A percentile compares a stretch with the other conserved stretches of the same genome.
These are phyloP conservation scores for Microctenopoma lineatum DNA, from an alignment of 2,797 vertebrate genomes.

Conservation along the genomic window DNA sequence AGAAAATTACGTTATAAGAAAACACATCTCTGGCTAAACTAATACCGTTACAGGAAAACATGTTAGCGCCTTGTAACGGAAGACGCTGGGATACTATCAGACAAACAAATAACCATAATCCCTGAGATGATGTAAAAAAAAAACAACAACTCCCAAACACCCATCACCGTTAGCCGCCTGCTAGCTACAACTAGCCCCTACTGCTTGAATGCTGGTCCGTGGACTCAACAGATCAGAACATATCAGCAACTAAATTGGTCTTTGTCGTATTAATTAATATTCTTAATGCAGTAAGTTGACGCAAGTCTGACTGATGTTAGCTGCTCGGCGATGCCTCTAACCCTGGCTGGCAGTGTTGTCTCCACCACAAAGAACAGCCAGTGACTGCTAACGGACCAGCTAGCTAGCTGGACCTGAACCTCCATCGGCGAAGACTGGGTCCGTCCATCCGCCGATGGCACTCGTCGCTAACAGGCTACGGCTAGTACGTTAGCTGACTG, in stretches of 20 bases:
- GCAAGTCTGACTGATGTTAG: neutral
- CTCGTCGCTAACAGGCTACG: conserved; percentile 55
- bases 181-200: conserved; percentile 58
- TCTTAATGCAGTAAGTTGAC: neutral
- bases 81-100: neutral
- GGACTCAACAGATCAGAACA: conserved; percentile 49
- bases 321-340: neutral
- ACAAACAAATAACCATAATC: neutral
- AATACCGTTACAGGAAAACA: neutral
- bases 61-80: neutral
- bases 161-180: conserved; percentile 38
- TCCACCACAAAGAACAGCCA: conserved; percentile 34
- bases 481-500: conserved; percentile 61
- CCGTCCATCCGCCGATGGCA: conserved; percentile 59
- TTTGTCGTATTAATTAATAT: neutral
- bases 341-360: conserved; percentile 2
- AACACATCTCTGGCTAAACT: neutral
- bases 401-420: conserved; percentile 53
- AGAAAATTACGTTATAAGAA: neutral
- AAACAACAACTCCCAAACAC: conserved; percentile 25
- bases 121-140: conserved; percentile 7
- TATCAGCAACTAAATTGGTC: conserved; percentile 22
- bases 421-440: conserved; percentile 53
- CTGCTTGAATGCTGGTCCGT: conserved; percentile 1
- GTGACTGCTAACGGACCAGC: conserved; percentile 54